phyloP scores from a whole-genome alignment of 2,888 invertebrate species.

The Melanostoma scalare region DNA sequence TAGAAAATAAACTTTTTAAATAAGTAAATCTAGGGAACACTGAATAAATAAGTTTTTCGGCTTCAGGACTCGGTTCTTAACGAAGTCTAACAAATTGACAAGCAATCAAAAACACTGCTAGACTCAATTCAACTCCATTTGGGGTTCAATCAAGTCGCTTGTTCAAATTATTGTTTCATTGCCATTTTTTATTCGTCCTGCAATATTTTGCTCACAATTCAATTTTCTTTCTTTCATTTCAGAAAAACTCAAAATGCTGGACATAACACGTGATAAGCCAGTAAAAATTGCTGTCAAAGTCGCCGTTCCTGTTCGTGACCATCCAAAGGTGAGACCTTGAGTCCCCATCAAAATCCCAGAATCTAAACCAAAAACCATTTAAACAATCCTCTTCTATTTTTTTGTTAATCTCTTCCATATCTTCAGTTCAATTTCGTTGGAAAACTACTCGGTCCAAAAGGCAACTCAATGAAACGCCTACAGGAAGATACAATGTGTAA shows the following conservation, averaged over 20 bases:
- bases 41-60: too few species aligned
- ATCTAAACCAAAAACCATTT: constrained; percentile 1
- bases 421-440: constrained; percentile 97
- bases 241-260: constrained; percentile 88
- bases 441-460: constrained; percentile 95
- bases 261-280: constrained; percentile 93
- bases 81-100: too few species aligned
- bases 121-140: too few species aligned
- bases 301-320: constrained; percentile 92
- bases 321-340: constrained; percentile 88
- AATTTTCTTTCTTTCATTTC: constrained; percentile 31
- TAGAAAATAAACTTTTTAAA: too few species aligned
- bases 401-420: constrained; percentile 65
- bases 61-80: too few species aligned
- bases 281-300: constrained; percentile 93
- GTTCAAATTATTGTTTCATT: not conserved
- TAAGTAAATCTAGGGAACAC: too few species aligned
- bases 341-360: not conserved
- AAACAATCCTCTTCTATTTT: not conserved
- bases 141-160: too few species aligned
- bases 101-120: too few species aligned
- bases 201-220: not conserved
- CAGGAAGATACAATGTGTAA: constrained; percentile 98
- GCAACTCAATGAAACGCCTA: constrained; percentile 94
- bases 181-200: not conserved